Conservation (phyloP, 2,797 vertebrate genomes). For the Hafferia zeledoni region DNA sequence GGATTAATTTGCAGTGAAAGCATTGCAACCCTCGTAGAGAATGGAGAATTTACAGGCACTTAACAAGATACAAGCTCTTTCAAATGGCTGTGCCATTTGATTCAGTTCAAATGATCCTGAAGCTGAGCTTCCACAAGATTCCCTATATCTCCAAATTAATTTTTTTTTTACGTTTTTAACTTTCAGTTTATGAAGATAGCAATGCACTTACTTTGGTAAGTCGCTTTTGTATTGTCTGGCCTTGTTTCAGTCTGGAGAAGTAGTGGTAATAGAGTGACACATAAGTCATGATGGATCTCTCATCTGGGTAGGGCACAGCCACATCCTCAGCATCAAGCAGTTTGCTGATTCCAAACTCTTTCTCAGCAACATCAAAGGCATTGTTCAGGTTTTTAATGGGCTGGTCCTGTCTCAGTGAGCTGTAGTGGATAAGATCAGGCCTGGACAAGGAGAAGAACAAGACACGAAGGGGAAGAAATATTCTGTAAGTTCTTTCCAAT, state of each 20-base stretch:
- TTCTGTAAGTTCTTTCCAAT: not conserved
- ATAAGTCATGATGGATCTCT: constrained; percentile 92
- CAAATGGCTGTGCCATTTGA: not conserved
- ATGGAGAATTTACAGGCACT: not conserved
- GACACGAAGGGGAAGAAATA: not conserved
- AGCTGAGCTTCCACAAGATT: accelerated
- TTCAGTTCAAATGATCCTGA: not conserved
- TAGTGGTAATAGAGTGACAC: constrained; percentile 91
- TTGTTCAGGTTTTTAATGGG: constrained; percentile 80
- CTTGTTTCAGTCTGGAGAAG: constrained; percentile 88
- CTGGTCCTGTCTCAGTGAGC: constrained; percentile 71
- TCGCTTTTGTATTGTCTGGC: constrained; percentile 86
- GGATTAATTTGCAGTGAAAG: not conserved
- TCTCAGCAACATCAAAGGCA: constrained; percentile 85
- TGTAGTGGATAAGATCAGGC: constrained; percentile 87
- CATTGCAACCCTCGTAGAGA: not conserved
- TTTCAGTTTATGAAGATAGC: not conserved
- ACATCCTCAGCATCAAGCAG: constrained; percentile 90
- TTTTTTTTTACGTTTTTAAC: not conserved
- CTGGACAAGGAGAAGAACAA: constrained; percentile 66
- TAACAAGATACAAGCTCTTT: not conserved
- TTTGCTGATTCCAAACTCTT: constrained; percentile 84
- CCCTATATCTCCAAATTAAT: not conserved
- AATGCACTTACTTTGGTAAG: constrained; percentile 80
- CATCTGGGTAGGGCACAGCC: constrained; percentile 82